Conservation (phyloP, 2,797 vertebrate genomes). For the Melanotaenia trifasciata region DNA sequence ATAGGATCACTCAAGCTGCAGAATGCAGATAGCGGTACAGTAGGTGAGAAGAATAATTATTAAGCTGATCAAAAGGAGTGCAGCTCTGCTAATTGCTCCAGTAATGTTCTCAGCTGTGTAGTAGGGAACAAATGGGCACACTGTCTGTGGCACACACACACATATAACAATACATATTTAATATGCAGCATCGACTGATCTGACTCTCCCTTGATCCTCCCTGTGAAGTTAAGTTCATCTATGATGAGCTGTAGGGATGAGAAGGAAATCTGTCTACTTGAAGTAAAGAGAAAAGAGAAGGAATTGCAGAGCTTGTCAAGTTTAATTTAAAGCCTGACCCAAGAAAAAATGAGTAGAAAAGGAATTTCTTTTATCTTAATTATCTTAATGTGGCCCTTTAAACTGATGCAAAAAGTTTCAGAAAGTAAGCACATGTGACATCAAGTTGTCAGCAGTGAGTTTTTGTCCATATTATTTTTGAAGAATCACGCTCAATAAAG, state of each 20-base stretch:
- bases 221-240: slow-evolving; percentile 46
- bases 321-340: too few relatives aligned
- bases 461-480: too few relatives aligned
- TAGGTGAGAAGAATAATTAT: slow-evolving; percentile 74
- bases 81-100: slow-evolving; percentile 66
- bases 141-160: background rate
- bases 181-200: slow-evolving; percentile 54
- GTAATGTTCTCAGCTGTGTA: slow-evolving; percentile 59
- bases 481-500: too few relatives aligned
- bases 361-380: too few relatives aligned
- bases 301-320: too few relatives aligned
- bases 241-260: slow-evolving; percentile 44
- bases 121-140: slow-evolving; percentile 40
- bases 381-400: too few relatives aligned
- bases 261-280: slow-evolving; percentile 15
- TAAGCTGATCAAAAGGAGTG: slow-evolving; percentile 63
- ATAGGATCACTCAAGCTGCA: slow-evolving; percentile 49
- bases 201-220: slow-evolving; percentile 56
- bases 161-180: slow-evolving; percentile 5
- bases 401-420: too few relatives aligned
- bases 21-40: slow-evolving; percentile 59
- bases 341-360: too few relatives aligned
- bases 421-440: too few relatives aligned
- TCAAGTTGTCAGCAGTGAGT: too few relatives aligned
- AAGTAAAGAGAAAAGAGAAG: background rate